A percentile compares a stretch with the other conserved stretches of the same genome.
These are phyloP conservation scores for Triops longicaudatus DNA, from an alignment of 1,140 invertebrate genomes.

Conservation along the genomic window DNA sequence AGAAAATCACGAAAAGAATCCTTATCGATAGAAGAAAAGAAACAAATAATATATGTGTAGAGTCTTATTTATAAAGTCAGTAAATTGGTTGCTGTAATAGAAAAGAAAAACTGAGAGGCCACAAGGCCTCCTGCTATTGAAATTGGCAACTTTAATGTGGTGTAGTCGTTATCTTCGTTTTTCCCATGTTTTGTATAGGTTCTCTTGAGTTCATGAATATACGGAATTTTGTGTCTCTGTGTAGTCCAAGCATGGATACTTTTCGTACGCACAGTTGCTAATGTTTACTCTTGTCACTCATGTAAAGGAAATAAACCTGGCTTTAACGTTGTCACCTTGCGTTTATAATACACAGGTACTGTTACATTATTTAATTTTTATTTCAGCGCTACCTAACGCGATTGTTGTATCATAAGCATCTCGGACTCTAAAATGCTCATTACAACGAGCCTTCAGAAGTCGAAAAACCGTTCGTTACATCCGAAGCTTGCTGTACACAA, in stretches of 20 bases:
- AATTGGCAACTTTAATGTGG: background rate
- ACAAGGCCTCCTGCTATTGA: background rate
- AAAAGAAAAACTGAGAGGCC: background rate
- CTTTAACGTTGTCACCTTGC: background rate
- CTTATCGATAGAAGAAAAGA: background rate
- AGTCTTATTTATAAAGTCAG: background rate
- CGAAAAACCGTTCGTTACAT: no score
- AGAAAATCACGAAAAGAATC: background rate
- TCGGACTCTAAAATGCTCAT: no score
- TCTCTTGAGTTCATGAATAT: background rate
- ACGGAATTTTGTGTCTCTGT: background rate
- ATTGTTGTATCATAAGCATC: no score
- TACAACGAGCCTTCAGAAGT: no score
- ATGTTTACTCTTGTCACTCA: background rate
- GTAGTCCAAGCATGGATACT: background rate
- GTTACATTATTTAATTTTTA: no score
- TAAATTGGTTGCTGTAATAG: background rate
- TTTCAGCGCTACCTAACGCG: no score
- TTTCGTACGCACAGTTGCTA: constrained; percentile 8
- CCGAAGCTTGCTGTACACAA: no score
- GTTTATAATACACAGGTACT: background rate
- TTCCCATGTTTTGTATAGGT: background rate
- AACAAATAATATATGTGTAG: background rate
- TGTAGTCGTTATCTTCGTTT: background rate
- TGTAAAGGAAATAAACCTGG: background rate